A percentile compares a stretch with the other conserved stretches of the same genome.
phyloP scores from a whole-genome alignment of 2,113 vertebrate genomes.

The Gasterosteus aculeatus region DNA sequence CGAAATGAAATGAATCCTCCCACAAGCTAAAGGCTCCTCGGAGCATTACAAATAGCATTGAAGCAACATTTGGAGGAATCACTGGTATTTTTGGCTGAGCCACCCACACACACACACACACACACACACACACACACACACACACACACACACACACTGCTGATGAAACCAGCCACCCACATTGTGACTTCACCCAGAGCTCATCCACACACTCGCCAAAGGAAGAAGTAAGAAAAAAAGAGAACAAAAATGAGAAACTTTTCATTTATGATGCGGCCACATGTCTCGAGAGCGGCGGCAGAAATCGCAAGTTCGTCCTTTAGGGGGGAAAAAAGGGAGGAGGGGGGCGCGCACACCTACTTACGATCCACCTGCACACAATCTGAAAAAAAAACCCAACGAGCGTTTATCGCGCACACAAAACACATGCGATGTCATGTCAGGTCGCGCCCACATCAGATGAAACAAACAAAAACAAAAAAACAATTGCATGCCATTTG shows the following conservation, averaged over 20 bases:
- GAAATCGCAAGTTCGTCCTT: constrained; percentile 32
- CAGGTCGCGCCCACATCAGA: not conserved
- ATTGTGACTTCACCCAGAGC: constrained; percentile 21
- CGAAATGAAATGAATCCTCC: not conserved
- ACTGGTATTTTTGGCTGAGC: constrained; percentile 57
- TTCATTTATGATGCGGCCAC: constrained; percentile 37
- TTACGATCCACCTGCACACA: constrained; percentile 58
- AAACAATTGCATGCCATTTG: not conserved
- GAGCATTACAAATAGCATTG: constrained; percentile 43
- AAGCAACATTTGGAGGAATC: constrained; percentile 58
- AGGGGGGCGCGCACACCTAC: constrained; percentile 48
- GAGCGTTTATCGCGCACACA: not conserved
- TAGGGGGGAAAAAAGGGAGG: not conserved
- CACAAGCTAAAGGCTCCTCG: constrained; percentile 1
- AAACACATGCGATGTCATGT: constrained; percentile 4
- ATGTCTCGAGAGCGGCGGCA: constrained; percentile 38
- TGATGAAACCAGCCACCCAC: constrained; percentile 33
- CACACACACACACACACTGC: constrained; percentile 37
- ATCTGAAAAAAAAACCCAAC: not conserved
- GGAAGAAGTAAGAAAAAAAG: not conserved
- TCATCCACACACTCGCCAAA: not conserved
- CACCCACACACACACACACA: constrained; percentile 49
- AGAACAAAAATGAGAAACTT: constrained; percentile 23
- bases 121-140: not conserved
- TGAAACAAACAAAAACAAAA: not conserved